Conservation (phyloP, 2,113 vertebrate genomes). For the Heptranchias perlo region DNA sequence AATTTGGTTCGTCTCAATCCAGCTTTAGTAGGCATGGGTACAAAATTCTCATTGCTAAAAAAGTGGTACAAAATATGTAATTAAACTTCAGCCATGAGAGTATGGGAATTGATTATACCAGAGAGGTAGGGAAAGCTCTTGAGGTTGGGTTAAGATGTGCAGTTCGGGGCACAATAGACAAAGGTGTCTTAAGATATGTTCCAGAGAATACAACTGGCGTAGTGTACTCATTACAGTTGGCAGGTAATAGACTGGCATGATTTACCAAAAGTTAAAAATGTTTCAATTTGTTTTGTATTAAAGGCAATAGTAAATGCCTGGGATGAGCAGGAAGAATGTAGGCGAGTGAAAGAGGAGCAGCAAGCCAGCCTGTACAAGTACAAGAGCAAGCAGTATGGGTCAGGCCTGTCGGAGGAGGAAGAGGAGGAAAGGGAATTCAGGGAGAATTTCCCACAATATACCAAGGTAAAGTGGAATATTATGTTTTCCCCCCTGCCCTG, state of each 20-base stretch:
- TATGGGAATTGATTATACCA: background rate
- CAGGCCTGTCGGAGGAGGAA: conserved; percentile 68
- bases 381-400: conserved; percentile 62
- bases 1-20: background rate
- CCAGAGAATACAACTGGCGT: background rate
- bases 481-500: background rate
- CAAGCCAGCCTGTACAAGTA: conserved; percentile 75
- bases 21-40: background rate
- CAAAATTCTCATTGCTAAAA: background rate
- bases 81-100: background rate
- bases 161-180: background rate
- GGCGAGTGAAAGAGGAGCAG: conserved; percentile 65
- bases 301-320: conserved; percentile 81
- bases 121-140: background rate
- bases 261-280: background rate
- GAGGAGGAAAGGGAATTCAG: conserved; percentile 84
- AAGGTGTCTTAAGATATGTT: background rate
- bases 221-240: background rate
- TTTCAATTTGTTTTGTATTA: conserved; percentile 46
- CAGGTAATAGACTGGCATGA: background rate
- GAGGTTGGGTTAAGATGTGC: background rate
- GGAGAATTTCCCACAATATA: conserved; percentile 72
- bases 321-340: conserved; percentile 78
- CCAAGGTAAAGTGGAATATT: conserved; percentile 57
- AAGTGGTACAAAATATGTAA: background rate